Evolutionary conservation across 1,140 invertebrate species (phyloP).

Genomic region (Lepidurus couesii): DNA sequence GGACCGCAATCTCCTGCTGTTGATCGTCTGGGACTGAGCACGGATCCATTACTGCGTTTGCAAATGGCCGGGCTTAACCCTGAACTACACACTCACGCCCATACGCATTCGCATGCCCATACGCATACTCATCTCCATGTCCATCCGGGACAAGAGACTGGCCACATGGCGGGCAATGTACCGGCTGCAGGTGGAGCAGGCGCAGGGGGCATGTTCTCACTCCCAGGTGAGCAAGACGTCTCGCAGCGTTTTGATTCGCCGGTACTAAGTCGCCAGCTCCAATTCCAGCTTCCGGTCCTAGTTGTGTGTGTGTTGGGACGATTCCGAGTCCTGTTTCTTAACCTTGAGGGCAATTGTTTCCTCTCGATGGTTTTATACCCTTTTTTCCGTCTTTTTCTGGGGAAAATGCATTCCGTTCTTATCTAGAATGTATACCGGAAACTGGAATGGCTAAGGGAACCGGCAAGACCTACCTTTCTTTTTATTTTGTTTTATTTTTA

Average conservation of each 20-base stretch:
- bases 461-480: background rate
- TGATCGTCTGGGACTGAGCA: conserved; percentile 55
- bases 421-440: background rate
- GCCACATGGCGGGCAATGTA: conserved; percentile 54
- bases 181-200: conserved; percentile 51
- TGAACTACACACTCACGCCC: conserved; percentile 74
- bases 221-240: conserved; percentile 50
- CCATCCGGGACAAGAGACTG: conserved; percentile 71
- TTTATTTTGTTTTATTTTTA: background rate
- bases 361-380: too few relatives aligned
- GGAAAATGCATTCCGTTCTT: background rate
- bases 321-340: too few relatives aligned
- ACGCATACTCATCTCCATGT: conserved; percentile 74
- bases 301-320: background rate
- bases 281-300: conserved; percentile 5
- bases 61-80: conserved; percentile 79
- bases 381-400: background rate
- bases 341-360: too few relatives aligned
- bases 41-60: conserved; percentile 67
- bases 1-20: conserved; percentile 41
- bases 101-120: conserved; percentile 71
- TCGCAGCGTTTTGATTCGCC: background rate
- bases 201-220: conserved; percentile 51
- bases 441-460: conserved; percentile 18
- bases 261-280: conserved; percentile 13